phyloP scores from a whole-genome alignment of 2,113 vertebrate species.

The Lophotis ruficrista region DNA sequence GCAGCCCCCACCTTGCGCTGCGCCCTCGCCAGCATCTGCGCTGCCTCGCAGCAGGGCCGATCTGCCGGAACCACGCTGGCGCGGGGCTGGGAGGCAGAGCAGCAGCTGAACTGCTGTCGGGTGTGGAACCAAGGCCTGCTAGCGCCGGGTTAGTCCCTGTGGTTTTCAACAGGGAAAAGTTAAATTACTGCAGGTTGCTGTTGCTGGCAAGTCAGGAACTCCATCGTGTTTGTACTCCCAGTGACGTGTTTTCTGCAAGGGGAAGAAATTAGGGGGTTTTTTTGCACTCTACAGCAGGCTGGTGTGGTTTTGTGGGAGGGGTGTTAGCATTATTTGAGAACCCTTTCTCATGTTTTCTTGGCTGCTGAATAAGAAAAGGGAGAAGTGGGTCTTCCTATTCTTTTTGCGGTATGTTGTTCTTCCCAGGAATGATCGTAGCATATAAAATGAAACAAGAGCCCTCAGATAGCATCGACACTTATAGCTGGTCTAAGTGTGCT shows the following conservation, averaged over 20 bases:
- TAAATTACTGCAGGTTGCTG: neutral
- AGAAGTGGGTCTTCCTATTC: neutral
- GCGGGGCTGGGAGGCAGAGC: neutral
- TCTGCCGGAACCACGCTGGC: neutral
- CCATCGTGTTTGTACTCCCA: neutral
- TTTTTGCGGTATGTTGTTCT: neutral
- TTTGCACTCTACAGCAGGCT: neutral
- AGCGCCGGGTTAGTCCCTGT: neutral
- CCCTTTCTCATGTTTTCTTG: neutral
- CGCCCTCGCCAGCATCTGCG: conserved; percentile 5
- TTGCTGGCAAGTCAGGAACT: neutral
- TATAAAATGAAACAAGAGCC: conserved; percentile 46
- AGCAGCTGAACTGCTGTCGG: neutral
- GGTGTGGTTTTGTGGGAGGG: neutral
- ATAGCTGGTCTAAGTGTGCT: neutral
- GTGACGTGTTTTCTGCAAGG: neutral
- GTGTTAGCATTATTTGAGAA: neutral
- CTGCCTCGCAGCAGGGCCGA: neutral
- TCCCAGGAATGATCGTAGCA: neutral
- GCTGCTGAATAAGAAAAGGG: neutral
- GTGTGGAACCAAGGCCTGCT: neutral
- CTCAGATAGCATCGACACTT: conserved; percentile 20
- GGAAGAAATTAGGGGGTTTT: neutral
- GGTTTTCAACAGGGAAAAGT: neutral
- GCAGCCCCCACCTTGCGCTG: conserved; percentile 7